A percentile compares a stretch with the other conserved stretches of the same genome.
Conservation (phyloP, 2,113 vertebrate genomes). For the Solenodon paradoxus region DNA sequence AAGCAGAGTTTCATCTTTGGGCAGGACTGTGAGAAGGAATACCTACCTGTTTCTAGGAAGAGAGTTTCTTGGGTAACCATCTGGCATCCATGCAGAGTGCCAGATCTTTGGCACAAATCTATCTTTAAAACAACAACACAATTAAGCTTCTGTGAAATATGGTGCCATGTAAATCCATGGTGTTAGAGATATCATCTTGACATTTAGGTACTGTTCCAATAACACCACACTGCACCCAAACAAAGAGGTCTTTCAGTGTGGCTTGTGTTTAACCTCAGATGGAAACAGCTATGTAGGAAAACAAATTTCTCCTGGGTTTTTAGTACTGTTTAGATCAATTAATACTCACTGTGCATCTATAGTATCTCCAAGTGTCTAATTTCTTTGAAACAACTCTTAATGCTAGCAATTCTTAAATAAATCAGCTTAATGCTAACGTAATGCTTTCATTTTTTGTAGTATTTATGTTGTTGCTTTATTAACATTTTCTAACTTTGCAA, state of each 20-base stretch:
- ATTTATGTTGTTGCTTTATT: not conserved
- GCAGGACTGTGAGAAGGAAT: not conserved
- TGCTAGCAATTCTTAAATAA: not conserved
- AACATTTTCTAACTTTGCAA: not conserved
- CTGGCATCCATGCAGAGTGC: not conserved
- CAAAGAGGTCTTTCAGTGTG: not conserved
- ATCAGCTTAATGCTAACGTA: not conserved
- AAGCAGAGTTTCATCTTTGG: not conserved
- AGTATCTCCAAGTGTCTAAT: not conserved
- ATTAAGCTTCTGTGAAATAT: constrained; percentile 8
- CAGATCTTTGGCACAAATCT: constrained; percentile 19
- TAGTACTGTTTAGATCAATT: not conserved
- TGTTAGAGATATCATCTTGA: constrained; percentile 20
- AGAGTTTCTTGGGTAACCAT: not conserved
- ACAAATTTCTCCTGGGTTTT: constrained; percentile 16
- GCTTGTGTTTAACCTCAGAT: not conserved
- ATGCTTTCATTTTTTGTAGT: not conserved
- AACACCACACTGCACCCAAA: not conserved
- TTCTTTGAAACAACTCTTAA: constrained; percentile 22
- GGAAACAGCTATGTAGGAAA: constrained; percentile 19
- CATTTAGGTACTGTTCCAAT: not conserved
- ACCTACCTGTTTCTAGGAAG: constrained; percentile 9
- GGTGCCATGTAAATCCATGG: not conserved
- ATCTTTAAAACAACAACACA: constrained; percentile 24
- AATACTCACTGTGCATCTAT: not conserved